phyloP scores from a whole-genome alignment of 2,888 invertebrate genomes.

The Drosophila seclusa region DNA sequence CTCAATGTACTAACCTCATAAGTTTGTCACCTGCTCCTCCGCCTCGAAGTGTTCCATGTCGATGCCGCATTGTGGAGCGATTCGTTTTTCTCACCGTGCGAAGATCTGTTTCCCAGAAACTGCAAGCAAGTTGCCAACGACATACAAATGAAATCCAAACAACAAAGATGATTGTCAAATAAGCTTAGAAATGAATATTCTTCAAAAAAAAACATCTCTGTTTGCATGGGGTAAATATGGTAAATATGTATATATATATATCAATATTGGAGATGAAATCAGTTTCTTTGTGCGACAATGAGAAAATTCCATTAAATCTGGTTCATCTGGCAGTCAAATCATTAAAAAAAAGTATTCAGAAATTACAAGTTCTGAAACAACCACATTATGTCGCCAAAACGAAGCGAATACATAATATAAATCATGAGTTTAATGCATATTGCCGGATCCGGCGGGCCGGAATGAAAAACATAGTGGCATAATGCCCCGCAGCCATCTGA shows the following conservation, averaged over 20 bases:
- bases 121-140: slow-evolving; percentile 49
- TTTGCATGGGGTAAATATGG: too few relatives aligned
- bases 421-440: slow-evolving; percentile 68
- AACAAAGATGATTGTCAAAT: not conserved
- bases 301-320: not conserved
- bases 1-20: slow-evolving; percentile 54
- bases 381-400: slow-evolving; percentile 44
- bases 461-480: slow-evolving; percentile 30
- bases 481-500: slow-evolving; percentile 25
- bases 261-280: not conserved
- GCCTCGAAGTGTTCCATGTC: slow-evolving; percentile 57
- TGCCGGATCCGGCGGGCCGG: slow-evolving; percentile 35
- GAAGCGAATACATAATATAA: slow-evolving; percentile 57
- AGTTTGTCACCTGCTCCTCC: slow-evolving; percentile 55
- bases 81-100: slow-evolving; percentile 90
- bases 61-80: slow-evolving; percentile 86
- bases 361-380: slow-evolving; percentile 18
- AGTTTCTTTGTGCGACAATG: not conserved
- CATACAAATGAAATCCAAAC: slow-evolving; percentile 8
- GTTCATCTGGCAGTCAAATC: not conserved
- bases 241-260: not conserved
- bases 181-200: not conserved
- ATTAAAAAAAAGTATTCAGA: slow-evolving; percentile 1
- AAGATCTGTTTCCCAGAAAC: slow-evolving; percentile 92
- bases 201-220: not conserved